Percentiles rank a stretch among this genome's conserved stretches.
These are phyloP conservation scores for Dendrolimus kikuchii DNA, from an alignment of 1,140 invertebrate species.

Conservation along the genomic window DNA sequence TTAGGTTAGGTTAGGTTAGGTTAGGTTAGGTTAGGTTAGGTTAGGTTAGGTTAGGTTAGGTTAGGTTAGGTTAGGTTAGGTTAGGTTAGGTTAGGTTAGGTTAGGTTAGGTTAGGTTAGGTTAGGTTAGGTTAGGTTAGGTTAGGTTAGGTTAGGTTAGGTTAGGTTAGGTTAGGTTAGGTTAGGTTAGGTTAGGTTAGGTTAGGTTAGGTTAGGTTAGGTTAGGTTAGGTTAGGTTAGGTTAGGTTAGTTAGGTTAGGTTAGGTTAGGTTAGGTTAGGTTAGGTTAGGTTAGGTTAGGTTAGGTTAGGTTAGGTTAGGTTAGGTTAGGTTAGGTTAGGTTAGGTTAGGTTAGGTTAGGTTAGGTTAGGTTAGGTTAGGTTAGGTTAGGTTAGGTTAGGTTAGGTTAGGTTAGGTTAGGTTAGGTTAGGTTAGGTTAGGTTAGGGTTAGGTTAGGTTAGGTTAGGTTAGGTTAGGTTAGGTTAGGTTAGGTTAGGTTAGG, in stretches of 20 bases:
- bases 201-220: constrained; percentile 16
- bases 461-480: constrained; percentile 7
- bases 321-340: constrained; percentile 33
- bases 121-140: too few species aligned
- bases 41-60: too few species aligned
- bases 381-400: constrained; percentile 13
- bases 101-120: too few species aligned
- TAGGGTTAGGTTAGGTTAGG: constrained; percentile 10
- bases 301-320: constrained; percentile 27
- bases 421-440: constrained; percentile 9
- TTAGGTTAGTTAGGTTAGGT: constrained; percentile 24
- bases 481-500: constrained; percentile 14
- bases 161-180: too few species aligned
- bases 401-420: constrained; percentile 12
- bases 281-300: constrained; percentile 27
- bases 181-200: too few species aligned
- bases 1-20: too few species aligned
- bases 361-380: constrained; percentile 26
- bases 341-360: constrained; percentile 32
- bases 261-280: too few species aligned
- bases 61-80: too few species aligned
- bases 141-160: too few species aligned
- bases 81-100: too few species aligned
- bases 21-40: too few species aligned
- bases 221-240: constrained; percentile 23